phyloP scores from a whole-genome alignment of 2,113 vertebrate genomes.

The Carassius auratus region DNA sequence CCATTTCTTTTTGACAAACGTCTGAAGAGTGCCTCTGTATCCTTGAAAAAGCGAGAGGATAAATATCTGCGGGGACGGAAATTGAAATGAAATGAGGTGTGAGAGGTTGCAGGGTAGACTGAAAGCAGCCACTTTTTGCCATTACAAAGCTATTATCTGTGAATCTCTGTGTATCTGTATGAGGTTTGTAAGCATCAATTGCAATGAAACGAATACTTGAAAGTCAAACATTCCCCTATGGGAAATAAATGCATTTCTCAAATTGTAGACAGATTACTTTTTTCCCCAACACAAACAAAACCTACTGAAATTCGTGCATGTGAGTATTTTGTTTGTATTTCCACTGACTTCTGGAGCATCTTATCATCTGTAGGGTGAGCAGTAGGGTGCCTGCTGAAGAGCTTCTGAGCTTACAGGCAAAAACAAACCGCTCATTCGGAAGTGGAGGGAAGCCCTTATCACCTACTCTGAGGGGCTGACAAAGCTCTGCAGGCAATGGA shows the following conservation, averaged over 20 bases:
- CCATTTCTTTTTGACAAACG: conserved; percentile 66
- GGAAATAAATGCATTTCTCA: neutral
- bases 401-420: conserved; percentile 35
- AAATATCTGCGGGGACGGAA: conserved; percentile 54
- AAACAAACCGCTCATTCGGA: conserved; percentile 48
- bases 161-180: neutral
- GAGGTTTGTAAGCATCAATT: conserved; percentile 4
- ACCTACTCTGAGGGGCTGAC: conserved; percentile 11
- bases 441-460: conserved; percentile 58
- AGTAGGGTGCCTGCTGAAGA: conserved; percentile 26
- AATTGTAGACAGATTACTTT: neutral
- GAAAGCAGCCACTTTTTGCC: neutral
- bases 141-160: neutral
- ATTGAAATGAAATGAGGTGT: conserved; percentile 73
- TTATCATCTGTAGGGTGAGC: conserved; percentile 15
- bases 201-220: conserved; percentile 22
- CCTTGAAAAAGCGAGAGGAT: conserved; percentile 60
- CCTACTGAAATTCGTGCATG: neutral
- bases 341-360: conserved; percentile 1
- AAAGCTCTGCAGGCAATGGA: conserved; percentile 16
- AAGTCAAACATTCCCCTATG: neutral
- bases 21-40: conserved; percentile 53
- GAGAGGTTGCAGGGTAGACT: conserved; percentile 35
- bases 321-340: conserved; percentile 12
- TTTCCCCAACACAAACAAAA: neutral